Conservation (phyloP, 2,888 invertebrate species). For the Rhyacophila evoluta region DNA sequence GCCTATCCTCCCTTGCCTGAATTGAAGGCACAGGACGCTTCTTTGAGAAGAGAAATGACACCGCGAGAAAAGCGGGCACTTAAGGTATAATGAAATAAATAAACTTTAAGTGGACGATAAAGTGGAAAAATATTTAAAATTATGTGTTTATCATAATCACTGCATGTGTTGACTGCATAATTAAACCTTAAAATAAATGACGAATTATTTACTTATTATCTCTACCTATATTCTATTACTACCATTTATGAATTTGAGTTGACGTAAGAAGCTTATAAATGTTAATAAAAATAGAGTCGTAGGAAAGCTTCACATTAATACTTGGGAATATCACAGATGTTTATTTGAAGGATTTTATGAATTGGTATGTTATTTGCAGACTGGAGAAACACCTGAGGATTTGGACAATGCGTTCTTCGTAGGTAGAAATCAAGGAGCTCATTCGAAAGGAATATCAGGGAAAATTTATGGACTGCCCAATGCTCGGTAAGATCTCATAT, state of each 20-base stretch:
- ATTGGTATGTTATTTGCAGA: constrained; percentile 58
- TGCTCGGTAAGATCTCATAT: constrained; percentile 39
- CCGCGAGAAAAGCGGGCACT: constrained; percentile 70
- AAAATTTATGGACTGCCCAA: constrained; percentile 52
- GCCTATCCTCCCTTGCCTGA: constrained; percentile 60
- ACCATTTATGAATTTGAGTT: no score
- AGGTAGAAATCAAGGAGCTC: constrained; percentile 66
- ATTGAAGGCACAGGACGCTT: constrained; percentile 60
- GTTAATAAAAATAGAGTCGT: no score
- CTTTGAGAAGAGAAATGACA: constrained; percentile 66
- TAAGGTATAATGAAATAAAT: constrained; percentile 64
- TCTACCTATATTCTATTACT: no score
- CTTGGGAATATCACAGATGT: not conserved
- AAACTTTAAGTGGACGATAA: no score
- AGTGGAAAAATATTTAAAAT: no score
- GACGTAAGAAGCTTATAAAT: no score
- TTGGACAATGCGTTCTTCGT: constrained; percentile 75
- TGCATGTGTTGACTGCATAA: no score
- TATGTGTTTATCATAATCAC: no score
- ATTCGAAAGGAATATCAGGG: constrained; percentile 63
- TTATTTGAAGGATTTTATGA: not conserved
- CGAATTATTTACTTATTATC: no score
- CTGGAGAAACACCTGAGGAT: constrained; percentile 68
- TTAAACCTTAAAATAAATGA: no score
- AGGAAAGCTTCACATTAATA: no score